Conservation (phyloP, 2,888 invertebrate species). For the Pheosia gnoma region DNA sequence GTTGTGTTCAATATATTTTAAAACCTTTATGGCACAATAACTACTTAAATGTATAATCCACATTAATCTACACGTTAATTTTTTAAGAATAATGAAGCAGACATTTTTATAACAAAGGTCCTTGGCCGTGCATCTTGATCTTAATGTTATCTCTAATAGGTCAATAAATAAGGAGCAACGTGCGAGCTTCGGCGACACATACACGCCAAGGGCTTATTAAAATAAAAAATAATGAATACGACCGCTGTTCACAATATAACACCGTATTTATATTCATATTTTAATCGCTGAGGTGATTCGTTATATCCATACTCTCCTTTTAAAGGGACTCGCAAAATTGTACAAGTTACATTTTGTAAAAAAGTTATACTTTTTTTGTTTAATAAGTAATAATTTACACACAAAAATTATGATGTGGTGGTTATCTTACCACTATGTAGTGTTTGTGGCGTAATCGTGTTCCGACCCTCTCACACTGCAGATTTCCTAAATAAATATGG, state of each 20-base stretch:
- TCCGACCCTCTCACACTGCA: too few relatives aligned
- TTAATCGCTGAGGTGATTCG: constrained; percentile 57
- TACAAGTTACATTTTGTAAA: constrained; percentile 18
- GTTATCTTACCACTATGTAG: constrained; percentile 5
- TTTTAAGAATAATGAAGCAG: constrained; percentile 82
- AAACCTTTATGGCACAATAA: constrained; percentile 26
- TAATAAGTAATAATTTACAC: constrained; percentile 15
- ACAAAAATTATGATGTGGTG: constrained; percentile 13
- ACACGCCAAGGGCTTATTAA: constrained; percentile 76
- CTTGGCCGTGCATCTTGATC: constrained; percentile 84
- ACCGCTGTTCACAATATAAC: constrained; percentile 69
- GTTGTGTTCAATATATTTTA: background rate
- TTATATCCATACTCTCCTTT: constrained; percentile 45
- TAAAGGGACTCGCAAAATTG: constrained; percentile 16
- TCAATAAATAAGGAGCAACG: constrained; percentile 83
- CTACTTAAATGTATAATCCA: constrained; percentile 50
- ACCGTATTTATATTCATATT: constrained; percentile 69
- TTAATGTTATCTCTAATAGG: constrained; percentile 85
- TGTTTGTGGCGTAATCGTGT: background rate
- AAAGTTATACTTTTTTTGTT: constrained; percentile 18
- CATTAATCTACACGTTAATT: constrained; percentile 62
- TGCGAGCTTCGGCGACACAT: constrained; percentile 81
- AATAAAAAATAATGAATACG: constrained; percentile 74
- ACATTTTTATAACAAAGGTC: constrained; percentile 84
- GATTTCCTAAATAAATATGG: too few relatives aligned